Conservation (phyloP, 2,113 vertebrate species). For the Salvelinus sp. region DNA sequence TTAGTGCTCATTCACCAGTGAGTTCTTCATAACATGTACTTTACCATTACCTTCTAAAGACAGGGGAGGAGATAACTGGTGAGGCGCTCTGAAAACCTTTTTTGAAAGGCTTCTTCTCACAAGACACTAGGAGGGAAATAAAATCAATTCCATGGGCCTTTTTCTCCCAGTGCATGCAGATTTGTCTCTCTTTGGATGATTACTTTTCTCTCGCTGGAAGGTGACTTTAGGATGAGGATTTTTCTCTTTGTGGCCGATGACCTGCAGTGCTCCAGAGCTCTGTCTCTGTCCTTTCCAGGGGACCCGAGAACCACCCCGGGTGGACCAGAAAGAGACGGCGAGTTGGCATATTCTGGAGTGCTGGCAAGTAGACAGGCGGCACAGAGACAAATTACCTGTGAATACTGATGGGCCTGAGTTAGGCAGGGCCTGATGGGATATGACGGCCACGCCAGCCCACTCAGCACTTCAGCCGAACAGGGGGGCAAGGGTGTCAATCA, state of each 20-base stretch:
- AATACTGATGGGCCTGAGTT: constrained; percentile 1
- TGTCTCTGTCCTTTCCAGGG: background rate
- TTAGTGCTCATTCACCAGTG: background rate
- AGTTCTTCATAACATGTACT: constrained; percentile 1
- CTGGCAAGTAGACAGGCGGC: background rate
- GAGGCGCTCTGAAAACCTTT: background rate
- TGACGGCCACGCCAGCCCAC: background rate
- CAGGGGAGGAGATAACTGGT: background rate
- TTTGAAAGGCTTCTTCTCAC: background rate
- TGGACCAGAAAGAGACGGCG: background rate
- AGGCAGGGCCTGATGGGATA: constrained; percentile 1
- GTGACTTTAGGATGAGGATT: background rate
- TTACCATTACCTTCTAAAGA: background rate
- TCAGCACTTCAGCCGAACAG: background rate
- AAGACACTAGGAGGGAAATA: background rate
- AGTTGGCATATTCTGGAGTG: background rate
- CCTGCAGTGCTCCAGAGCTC: background rate
- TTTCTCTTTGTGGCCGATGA: background rate
- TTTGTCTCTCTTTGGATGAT: background rate
- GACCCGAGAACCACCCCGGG: background rate
- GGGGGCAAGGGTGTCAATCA: background rate
- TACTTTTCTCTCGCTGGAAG: background rate
- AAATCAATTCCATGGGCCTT: background rate
- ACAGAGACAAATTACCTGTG: constrained; percentile 5
- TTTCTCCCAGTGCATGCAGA: background rate